A percentile compares a stretch with the other conserved stretches of the same genome.
phyloP scores from a whole-genome alignment of 2,113 vertebrate species.

The Salvelinus fontinalis region DNA sequence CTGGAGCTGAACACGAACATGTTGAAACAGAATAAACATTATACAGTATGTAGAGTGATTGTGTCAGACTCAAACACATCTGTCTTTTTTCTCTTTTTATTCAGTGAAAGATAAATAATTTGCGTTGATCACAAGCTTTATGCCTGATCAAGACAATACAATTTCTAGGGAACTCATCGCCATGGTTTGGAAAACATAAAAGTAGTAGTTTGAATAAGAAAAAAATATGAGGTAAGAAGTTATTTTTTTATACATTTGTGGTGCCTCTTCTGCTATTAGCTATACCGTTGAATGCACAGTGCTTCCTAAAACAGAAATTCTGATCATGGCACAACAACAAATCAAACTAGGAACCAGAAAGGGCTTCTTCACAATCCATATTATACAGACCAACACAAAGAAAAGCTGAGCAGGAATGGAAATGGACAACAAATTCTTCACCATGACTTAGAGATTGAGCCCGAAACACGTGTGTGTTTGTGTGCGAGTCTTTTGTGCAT shows the following conservation, averaged over 20 bases:
- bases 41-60: conserved; percentile 9
- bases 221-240: conserved; percentile 75
- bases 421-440: conserved; percentile 36
- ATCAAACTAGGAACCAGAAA: conserved; percentile 40
- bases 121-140: conserved; percentile 73
- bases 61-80: conserved; percentile 56
- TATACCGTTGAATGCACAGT: conserved; percentile 73
- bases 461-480: conserved; percentile 29
- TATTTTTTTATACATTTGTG: conserved; percentile 71
- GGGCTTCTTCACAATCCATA: neutral
- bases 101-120: conserved; percentile 78
- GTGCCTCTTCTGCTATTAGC: conserved; percentile 71
- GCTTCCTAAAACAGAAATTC: conserved; percentile 71
- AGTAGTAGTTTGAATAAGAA: conserved; percentile 46
- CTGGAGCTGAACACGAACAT: too few species aligned
- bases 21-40: conserved; percentile 32
- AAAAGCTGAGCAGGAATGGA: conserved; percentile 54
- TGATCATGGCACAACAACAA: conserved; percentile 70
- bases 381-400: conserved; percentile 1
- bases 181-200: conserved; percentile 64
- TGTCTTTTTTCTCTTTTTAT: conserved; percentile 66
- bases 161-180: conserved; percentile 71
- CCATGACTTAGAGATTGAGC: conserved; percentile 46
- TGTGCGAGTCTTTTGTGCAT: neutral
- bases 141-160: conserved; percentile 73